phyloP scores from a whole-genome alignment of 2,797 vertebrate genomes.

The Sylvilagus floridanus region DNA sequence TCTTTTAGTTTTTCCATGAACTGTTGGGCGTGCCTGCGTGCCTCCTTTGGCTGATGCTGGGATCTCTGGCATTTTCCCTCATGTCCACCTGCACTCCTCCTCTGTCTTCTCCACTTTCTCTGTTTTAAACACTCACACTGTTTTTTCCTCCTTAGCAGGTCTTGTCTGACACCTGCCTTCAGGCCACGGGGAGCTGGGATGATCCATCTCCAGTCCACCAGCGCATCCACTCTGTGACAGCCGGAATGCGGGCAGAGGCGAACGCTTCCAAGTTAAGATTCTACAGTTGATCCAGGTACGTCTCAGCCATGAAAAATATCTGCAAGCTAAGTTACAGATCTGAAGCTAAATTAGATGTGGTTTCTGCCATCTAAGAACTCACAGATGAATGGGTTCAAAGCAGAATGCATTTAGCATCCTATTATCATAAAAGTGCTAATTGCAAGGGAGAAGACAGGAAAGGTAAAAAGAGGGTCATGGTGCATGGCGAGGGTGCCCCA shows the following conservation, averaged over 20 bases:
- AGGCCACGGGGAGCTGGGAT: background rate
- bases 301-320: constrained; percentile 14
- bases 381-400: background rate
- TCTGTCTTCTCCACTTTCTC: background rate
- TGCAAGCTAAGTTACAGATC: constrained; percentile 8
- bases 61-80: background rate
- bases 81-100: background rate
- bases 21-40: too few relatives aligned
- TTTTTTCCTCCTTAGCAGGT: background rate
- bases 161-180: background rate
- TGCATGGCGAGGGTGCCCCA: background rate
- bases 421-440: constrained; percentile 1
- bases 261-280: background rate
- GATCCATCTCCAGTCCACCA: background rate
- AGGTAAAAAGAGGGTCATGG: background rate
- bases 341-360: background rate
- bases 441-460: background rate
- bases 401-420: background rate
- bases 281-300: background rate
- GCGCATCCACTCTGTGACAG: background rate
- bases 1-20: too few relatives aligned
- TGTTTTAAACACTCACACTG: background rate
- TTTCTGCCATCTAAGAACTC: constrained; percentile 21
- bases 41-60: background rate
- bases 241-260: background rate